Base-by-base conservation (phyloP, 2,888 invertebrate species). In the Scelioninae gen. 1 region DNA sequence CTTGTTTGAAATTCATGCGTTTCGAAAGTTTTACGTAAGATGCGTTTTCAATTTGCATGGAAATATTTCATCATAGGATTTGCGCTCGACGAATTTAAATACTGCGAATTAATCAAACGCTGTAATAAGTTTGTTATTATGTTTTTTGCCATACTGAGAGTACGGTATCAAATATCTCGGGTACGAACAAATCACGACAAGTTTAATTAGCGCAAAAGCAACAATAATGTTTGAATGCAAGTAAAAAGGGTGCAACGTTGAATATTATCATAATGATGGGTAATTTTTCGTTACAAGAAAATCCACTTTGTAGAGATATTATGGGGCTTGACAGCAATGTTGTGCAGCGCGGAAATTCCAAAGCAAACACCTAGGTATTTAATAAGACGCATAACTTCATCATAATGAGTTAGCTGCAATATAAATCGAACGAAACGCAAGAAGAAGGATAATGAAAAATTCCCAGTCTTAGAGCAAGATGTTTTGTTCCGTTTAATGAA, bases 381-480 rank as follows among this genome's bases (percentile, higher is more conserved):
- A 84, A 84, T 84, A 84, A 81, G 80, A 84, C 81, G 84, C 81
- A 84, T 84, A 84, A 84, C 84, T 84, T 81, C 74, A 74, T 81
- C 80, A 62, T 84, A 84, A 84, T 84, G 83, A 84, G 80, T 84
- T 58, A 58, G 56, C 53, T 40, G 74, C 65, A 65, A 78, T 81
- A 77, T 83, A 83, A 83, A 80, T 83, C 83, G 80, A 83, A 80
- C 72, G 68, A 72, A 74, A 76, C 40, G 62, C 60, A 5, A 53
- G 68, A 11, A 43, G 55, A 66, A 63, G n/a, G 72, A 68, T 80
- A 83, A 83, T 77, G 80, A 74, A 68, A 83, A 80, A 83, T 79
- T 72, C 76, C 75, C 43, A 63, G 56, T 34, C 66, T 58, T n/a
- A 15, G 51, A 53, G 38, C 62, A 10, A 13, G 53, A 56, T 58